Conservation (phyloP, 2,888 invertebrate genomes). For the Pristionchus japonicus region DNA sequence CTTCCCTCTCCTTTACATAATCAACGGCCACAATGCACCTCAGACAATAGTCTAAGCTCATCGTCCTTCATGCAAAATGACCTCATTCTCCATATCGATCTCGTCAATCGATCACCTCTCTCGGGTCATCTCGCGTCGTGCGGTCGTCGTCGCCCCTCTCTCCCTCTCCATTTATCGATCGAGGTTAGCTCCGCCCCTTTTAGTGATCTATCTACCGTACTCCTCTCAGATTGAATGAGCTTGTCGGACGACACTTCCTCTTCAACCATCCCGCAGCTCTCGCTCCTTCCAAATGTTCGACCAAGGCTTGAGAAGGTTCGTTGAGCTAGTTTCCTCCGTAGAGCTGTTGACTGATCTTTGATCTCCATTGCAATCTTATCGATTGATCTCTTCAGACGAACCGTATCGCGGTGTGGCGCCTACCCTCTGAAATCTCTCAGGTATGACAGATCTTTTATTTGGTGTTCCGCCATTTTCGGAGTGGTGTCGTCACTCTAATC, state of each 20-base stretch:
- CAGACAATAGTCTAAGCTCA: background rate
- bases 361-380: background rate
- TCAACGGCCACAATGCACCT: background rate
- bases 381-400: background rate
- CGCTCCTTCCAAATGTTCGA: background rate
- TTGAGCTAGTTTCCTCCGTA: background rate
- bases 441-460: too few species aligned
- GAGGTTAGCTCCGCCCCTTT: background rate
- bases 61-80: background rate
- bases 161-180: background rate
- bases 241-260: background rate
- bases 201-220: background rate
- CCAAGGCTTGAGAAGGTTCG: background rate
- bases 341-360: background rate
- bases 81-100: constrained; percentile 1
- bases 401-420: constrained; percentile 25
- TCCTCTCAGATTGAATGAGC: background rate
- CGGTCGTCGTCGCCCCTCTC: constrained; percentile 7
- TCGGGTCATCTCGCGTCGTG: background rate
- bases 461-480: too few species aligned
- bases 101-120: background rate
- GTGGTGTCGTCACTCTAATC: too few species aligned
- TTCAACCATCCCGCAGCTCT: background rate
- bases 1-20: background rate
- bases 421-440: constrained; percentile 31